phyloP scores from a whole-genome alignment of 2,797 vertebrate species.

The Arremon brunneinucha region DNA sequence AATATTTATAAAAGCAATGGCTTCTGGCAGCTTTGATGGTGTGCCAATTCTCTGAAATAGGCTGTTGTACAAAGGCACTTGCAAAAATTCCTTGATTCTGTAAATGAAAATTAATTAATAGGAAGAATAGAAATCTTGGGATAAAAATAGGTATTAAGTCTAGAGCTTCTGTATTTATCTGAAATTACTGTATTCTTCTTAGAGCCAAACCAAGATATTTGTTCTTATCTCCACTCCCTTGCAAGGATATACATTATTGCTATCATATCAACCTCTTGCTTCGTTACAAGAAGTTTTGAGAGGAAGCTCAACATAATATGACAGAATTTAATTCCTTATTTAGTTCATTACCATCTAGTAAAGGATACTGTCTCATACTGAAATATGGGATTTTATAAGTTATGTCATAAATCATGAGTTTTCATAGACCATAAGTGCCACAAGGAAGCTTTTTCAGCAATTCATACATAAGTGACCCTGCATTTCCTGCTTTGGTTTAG shows the following conservation, averaged over 20 bases:
- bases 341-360: background rate
- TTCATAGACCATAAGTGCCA: background rate
- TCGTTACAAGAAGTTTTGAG: slow-evolving; percentile 13
- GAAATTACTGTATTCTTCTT: slow-evolving; percentile 13
- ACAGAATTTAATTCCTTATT: background rate
- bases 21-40: background rate
- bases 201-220: background rate
- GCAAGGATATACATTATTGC: slow-evolving; percentile 6
- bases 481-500: slow-evolving; percentile 10
- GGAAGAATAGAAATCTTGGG: slow-evolving; percentile 32
- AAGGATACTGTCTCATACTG: background rate
- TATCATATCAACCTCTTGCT: background rate
- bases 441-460: background rate
- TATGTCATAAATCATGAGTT: background rate
- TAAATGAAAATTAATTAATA: slow-evolving; percentile 37
- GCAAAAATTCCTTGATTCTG: background rate
- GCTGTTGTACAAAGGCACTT: background rate
- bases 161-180: slow-evolving; percentile 38
- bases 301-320: background rate
- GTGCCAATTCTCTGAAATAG: background rate
- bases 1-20: background rate
- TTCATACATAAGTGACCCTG: background rate
- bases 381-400: slow-evolving; percentile 3
- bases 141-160: slow-evolving; percentile 19
- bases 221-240: background rate